Base-by-base conservation (phyloP, 1,140 invertebrate species). In the Aphidius gifuensis region DNA sequence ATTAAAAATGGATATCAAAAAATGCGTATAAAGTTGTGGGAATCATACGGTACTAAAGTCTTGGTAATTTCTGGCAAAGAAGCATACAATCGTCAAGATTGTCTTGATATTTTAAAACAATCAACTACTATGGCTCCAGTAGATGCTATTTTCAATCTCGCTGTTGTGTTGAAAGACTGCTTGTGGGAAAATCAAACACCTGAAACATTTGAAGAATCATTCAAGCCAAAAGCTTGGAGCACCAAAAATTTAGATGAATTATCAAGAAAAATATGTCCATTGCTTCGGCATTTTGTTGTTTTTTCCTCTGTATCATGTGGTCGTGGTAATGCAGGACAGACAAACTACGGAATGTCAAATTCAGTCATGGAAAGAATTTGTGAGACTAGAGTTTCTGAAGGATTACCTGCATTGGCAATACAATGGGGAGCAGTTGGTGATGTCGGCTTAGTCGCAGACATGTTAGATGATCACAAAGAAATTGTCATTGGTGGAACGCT, bases 251-350 rank as follows among this genome's bases (percentile, higher is more conserved):
- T 87, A 3, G 85, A 87, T 60, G 66, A 77, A 64, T 16, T 82
- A 0, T 80, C 83, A 0, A 78, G 85, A 61, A 76, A 71, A 53
- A 61, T 83, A 49, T 86, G 85, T 66, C 82, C 82, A 1, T 39
- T 77, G 9, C 75, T 86, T 23, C 66, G 76, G 45, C 74, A 85
- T 39, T 87, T 87, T 61, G 83, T 86, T 7, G 85, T 89, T 0
- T 93, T 92, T 71, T 92, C 91, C 3, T 91, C 89, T 9, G 84
- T 92, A 5, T 85, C 85, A 53, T 90, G 89, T 74, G 90, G 91
- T 6, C 81, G 88, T 62, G 92, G 92, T 51, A 92, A 92, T 74
- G 81, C 83, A 56, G 91, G 90, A 4, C 91, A 93, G 71, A 84
- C 86, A 1, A 93, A 92, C 74, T 93, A 93, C 71, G 91, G 83